These are phyloP conservation scores for Drosophila watanabei DNA, from an alignment of 1,140 invertebrate genomes.

Conservation along the genomic window DNA sequence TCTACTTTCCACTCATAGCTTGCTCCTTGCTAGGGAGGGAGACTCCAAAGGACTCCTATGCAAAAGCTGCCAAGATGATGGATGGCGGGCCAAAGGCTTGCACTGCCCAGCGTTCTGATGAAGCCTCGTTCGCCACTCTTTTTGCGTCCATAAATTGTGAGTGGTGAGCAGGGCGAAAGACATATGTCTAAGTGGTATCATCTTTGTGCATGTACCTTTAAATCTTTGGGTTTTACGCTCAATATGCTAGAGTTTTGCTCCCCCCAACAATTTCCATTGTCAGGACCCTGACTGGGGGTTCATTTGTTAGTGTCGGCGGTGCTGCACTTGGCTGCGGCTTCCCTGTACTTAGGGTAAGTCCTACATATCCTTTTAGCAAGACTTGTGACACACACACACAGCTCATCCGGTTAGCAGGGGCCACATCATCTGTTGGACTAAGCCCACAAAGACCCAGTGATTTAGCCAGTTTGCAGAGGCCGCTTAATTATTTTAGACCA, in stretches of 20 bases:
- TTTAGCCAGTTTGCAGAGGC: conserved; percentile 53
- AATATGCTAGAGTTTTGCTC: conserved; percentile 51
- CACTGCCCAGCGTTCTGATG: conserved; percentile 40
- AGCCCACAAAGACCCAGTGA: conserved; percentile 53
- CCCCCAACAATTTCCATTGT: conserved; percentile 49
- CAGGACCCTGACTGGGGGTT: conserved; percentile 51
- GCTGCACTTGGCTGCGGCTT: conserved; percentile 73
- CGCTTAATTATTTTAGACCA: conserved; percentile 75
- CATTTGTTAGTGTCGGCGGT: conserved; percentile 80
- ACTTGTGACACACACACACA: background rate
- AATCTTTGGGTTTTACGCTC: conserved; percentile 80
- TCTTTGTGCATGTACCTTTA: conserved; percentile 79
- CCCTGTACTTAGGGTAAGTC: conserved; percentile 54
- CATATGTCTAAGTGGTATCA: conserved; percentile 73
- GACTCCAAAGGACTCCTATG: conserved; percentile 35
- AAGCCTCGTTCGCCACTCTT: conserved; percentile 21
- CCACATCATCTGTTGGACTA: conserved; percentile 70
- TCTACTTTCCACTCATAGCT: background rate
- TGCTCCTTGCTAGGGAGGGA: background rate
- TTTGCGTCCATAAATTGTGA: conserved; percentile 58
- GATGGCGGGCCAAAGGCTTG: conserved; percentile 46
- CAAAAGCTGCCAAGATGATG: conserved; percentile 61
- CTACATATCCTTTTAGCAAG: conserved; percentile 48
- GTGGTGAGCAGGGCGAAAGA: conserved; percentile 33
- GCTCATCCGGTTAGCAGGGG: conserved; percentile 10